Conservation (phyloP, 2,113 vertebrate genomes). For the Microcebus tavaratra region DNA sequence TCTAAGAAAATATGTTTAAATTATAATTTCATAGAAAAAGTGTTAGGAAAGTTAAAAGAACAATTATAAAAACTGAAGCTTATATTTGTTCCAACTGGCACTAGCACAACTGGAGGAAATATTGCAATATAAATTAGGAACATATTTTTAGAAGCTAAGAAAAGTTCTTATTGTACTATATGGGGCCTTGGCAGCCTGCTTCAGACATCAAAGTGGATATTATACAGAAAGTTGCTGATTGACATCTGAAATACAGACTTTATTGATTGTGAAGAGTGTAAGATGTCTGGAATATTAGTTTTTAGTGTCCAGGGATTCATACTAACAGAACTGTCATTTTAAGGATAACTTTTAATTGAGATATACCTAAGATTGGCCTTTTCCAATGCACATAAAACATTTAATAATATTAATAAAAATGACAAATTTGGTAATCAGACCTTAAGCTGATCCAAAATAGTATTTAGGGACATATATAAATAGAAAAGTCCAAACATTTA, state of each 20-base stretch:
- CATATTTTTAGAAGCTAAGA: neutral
- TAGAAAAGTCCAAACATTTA: neutral
- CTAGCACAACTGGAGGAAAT: neutral
- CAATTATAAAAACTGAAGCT: neutral
- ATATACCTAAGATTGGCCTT: neutral
- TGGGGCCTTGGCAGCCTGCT: neutral
- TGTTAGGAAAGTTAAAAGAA: neutral
- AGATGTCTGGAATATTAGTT: neutral
- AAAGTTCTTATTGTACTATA: neutral
- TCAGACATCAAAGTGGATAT: neutral
- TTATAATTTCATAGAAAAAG: neutral
- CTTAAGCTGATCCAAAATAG: neutral
- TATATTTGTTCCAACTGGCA: neutral
- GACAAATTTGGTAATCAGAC: neutral
- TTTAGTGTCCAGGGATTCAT: neutral
- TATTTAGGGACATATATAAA: fast-evolving
- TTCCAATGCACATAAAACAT: neutral
- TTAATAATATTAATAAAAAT: neutral
- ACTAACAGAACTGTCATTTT: neutral
- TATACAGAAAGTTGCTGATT: neutral
- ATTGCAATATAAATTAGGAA: neutral
- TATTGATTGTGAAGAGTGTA: neutral
- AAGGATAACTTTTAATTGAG: neutral
- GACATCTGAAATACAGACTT: slow-evolving; percentile 12
- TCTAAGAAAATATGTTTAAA: neutral